Conservation (phyloP, 2,113 vertebrate species). For the Alouatta palliata region DNA sequence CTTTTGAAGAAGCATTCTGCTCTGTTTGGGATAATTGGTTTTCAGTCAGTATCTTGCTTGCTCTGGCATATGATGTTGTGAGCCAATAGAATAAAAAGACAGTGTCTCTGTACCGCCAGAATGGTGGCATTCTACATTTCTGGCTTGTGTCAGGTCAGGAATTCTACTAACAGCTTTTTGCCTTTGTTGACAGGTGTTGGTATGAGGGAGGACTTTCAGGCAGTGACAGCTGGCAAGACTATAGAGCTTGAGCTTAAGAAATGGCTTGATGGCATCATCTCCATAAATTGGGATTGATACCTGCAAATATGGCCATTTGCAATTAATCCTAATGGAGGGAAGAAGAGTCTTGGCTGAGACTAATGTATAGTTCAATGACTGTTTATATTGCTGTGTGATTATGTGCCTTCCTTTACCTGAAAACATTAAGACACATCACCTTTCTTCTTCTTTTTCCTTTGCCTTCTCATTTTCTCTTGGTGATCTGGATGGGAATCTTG, state of each 20-base stretch:
- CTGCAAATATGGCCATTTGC: neutral
- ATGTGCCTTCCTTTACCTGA: neutral
- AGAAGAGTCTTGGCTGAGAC: neutral
- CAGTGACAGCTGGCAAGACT: neutral
- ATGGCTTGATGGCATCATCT: neutral
- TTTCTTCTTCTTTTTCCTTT: neutral
- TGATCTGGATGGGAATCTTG: conserved; percentile 22
- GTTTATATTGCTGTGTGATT: neutral
- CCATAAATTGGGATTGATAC: neutral
- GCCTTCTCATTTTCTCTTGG: neutral
- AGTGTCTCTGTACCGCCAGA: neutral
- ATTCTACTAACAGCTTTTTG: neutral
- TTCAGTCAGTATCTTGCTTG: conserved; percentile 46
- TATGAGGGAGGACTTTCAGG: neutral
- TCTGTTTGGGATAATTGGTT: conserved; percentile 46
- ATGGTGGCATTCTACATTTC: neutral
- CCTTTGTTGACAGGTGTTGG: neutral
- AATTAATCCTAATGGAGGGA: neutral
- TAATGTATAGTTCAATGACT: neutral
- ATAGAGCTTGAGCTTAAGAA: neutral
- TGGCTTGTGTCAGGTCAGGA: neutral
- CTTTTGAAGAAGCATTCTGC: conserved; percentile 60
- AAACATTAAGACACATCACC: neutral
- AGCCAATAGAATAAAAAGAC: conserved; percentile 44
- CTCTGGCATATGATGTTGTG: conserved; percentile 34